phyloP scores from a whole-genome alignment of 2,797 vertebrate genomes.

The Nyctibius grandis region DNA sequence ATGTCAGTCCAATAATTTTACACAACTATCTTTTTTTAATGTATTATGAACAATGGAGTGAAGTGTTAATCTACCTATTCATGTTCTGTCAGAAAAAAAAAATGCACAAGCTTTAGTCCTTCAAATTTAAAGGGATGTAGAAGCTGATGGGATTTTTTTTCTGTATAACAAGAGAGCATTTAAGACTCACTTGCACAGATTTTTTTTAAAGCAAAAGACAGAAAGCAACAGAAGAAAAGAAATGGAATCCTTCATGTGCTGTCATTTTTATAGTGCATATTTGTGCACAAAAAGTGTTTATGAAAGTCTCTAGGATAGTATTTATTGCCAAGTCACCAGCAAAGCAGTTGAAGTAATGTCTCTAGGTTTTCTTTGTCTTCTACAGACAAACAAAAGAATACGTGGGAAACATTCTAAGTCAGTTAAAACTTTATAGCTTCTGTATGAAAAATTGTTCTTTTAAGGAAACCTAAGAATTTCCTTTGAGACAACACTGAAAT shows the following conservation, averaged over 20 bases:
- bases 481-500: background rate
- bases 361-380: background rate
- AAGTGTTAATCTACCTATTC: background rate
- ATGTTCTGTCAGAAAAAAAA: background rate
- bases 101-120: background rate
- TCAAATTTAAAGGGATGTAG: background rate
- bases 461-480: background rate
- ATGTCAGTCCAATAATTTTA: background rate
- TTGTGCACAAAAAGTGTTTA: background rate
- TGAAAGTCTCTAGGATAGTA: background rate
- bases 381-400: background rate
- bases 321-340: background rate
- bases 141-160: background rate
- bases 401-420: background rate
- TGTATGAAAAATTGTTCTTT: background rate
- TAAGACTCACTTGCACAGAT: background rate
- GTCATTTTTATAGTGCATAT: background rate
- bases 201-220: background rate
- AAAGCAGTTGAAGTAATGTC: background rate
- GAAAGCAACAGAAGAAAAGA: background rate
- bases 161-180: background rate
- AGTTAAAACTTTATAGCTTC: background rate
- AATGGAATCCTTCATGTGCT: background rate
- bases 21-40: background rate
- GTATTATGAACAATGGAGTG: background rate